Evolutionary conservation across 2,797 vertebrate species (phyloP), one percentile per base, ranked within the genome.

Genomic region (Botia kubotai): DNA sequence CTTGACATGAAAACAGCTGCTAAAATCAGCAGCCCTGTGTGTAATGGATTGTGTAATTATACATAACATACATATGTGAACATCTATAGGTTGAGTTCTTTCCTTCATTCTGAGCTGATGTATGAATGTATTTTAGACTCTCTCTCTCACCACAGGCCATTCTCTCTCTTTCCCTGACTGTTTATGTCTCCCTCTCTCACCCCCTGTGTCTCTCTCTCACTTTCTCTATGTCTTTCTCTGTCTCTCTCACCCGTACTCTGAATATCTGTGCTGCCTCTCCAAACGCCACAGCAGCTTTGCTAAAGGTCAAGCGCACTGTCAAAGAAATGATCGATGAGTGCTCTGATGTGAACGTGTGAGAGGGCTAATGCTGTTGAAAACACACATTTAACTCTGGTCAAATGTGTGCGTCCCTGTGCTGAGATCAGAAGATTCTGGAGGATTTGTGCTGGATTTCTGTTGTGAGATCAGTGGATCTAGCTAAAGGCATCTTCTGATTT

Each of bases 231-330:
- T 62, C 57, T 23, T n/a, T n/a, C 13, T 23, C 62, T 16, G 2
- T 66, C 46, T 19, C 19, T 46, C 39, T 26, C 26, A 21, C 60
- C 26, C 3, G 74, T 39, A 8, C 16, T 17, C 63, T 65, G 29
- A 65, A 65, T 39, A 29, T 39, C 62, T 4, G 50, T 53, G 29
- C 48, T 12, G 29, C 8, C 12, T 46, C 26, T 19, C 60, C 19
- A 75, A 75, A 75, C 60, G 73, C 26, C 60, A 65, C 6, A 16
- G 12, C 62, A 39, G 63, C 4, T 29, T 66, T 1, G 62, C 62
- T 39, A 76, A 66, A 76, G 74, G 62, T 55, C 74, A 76, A 21
- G 5, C 3, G 4, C 23, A n/a, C 46, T 66, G 48, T 55, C 74
- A 53, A 5, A 6, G 26, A 53, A 1, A 55, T 66, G 62, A 76